phyloP scores from a whole-genome alignment of 2,888 invertebrate species.

The Netelia fuscicornis region DNA sequence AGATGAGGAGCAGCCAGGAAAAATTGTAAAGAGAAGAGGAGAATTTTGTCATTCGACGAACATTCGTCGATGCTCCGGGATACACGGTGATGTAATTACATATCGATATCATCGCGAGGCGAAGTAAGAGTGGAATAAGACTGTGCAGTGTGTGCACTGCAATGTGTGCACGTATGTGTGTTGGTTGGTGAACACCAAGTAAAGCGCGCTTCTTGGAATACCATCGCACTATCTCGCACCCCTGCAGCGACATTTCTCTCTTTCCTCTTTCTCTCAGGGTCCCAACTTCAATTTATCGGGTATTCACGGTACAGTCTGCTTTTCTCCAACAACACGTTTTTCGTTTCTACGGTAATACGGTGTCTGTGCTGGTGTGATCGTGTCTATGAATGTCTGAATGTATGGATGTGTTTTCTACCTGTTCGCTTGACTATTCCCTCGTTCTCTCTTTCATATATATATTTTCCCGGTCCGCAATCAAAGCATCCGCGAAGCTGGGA shows the following conservation, averaged over 20 bases:
- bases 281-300: slow-evolving; percentile 73
- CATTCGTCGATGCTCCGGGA: slow-evolving; percentile 39
- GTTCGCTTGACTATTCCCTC: slow-evolving; percentile 19
- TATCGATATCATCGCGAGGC: slow-evolving; percentile 27
- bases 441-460: slow-evolving; percentile 22
- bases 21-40: slow-evolving; percentile 1
- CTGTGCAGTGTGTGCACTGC: background rate
- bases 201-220: slow-evolving; percentile 29
- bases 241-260: background rate
- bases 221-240: background rate
- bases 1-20: background rate
- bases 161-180: slow-evolving; percentile 21
- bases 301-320: slow-evolving; percentile 69
- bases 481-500: slow-evolving; percentile 13
- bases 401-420: slow-evolving; percentile 34
- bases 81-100: slow-evolving; percentile 55
- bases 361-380: too few relatives aligned
- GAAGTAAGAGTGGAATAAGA: slow-evolving; percentile 9
- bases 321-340: slow-evolving; percentile 70
- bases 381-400: background rate
- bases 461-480: slow-evolving; percentile 50
- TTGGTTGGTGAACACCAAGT: slow-evolving; percentile 24
- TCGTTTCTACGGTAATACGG: slow-evolving; percentile 34
- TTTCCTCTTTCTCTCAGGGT: slow-evolving; percentile 23
- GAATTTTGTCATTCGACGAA: slow-evolving; percentile 58